Percentiles rank a stretch among this genome's conserved stretches.
Conservation (phyloP, 2,797 vertebrate genomes). For the Poeciliopsis infans region DNA sequence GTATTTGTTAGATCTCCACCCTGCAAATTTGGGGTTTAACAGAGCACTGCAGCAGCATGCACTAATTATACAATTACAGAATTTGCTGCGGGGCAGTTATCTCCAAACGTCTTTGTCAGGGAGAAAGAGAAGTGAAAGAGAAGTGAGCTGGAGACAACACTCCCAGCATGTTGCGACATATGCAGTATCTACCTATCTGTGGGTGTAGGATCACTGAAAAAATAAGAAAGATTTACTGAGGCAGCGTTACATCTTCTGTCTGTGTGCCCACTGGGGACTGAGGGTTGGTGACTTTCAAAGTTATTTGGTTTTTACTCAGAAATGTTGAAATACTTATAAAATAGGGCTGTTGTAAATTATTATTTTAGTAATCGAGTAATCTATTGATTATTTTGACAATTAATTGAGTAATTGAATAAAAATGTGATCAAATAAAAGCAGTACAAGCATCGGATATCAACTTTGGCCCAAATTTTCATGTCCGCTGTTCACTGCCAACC, state of each 20-base stretch:
- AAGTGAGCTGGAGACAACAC: slow-evolving; percentile 48
- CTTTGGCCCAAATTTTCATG: too few relatives aligned
- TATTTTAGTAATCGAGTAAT: too few relatives aligned
- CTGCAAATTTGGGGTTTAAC: slow-evolving; percentile 11
- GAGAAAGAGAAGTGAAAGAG: slow-evolving; percentile 20
- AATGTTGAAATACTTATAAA: not conserved
- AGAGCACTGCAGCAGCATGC: slow-evolving; percentile 21
- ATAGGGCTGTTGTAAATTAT: too few relatives aligned
- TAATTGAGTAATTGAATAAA: too few relatives aligned
- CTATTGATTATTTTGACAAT: too few relatives aligned
- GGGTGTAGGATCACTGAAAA: slow-evolving; percentile 24
- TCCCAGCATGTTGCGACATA: slow-evolving; percentile 57
- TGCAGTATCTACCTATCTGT: slow-evolving; percentile 47
- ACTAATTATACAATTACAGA: slow-evolving; percentile 59
- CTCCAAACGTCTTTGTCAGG: slow-evolving; percentile 19
- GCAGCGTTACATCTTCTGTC: slow-evolving; percentile 14
- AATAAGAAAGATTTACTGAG: slow-evolving; percentile 27
- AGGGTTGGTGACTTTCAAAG: not conserved
- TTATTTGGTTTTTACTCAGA: not conserved
- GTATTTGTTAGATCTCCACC: slow-evolving; percentile 16
- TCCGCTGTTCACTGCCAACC: too few relatives aligned
- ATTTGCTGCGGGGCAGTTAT: slow-evolving; percentile 41
- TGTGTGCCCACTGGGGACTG: slow-evolving; percentile 10
- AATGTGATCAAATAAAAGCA: too few relatives aligned
- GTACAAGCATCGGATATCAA: too few relatives aligned